Evolutionary conservation across 92 coral and sea anemone genomes (phyloP).

Genomic region (Hydrozoanthus gracilis): DNA sequence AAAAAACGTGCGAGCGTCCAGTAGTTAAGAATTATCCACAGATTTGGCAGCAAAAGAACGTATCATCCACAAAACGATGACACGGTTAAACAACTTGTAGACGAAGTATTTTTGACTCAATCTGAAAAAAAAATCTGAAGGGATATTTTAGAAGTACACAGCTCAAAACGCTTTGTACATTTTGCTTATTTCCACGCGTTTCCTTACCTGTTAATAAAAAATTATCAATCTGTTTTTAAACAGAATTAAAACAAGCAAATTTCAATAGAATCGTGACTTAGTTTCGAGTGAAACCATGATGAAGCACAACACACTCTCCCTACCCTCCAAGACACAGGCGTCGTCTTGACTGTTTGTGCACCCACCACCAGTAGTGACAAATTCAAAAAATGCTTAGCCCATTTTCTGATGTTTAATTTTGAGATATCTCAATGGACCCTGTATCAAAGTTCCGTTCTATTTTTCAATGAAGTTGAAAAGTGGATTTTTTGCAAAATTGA

Average conservation of each 20-base stretch:
- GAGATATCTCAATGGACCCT: too few species aligned
- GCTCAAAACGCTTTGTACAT: neutral
- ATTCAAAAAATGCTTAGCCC: neutral
- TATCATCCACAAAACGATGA: slow-evolving; percentile 1
- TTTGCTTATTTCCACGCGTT: neutral
- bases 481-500: too few species aligned
- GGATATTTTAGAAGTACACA: neutral
- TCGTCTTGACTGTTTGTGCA: neutral
- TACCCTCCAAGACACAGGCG: neutral
- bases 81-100: neutral
- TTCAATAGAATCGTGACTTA: neutral
- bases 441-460: too few species aligned
- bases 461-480: too few species aligned
- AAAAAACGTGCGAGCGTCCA: slow-evolving; percentile 4
- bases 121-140: neutral
- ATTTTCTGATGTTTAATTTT: too few species aligned
- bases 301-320: too few species aligned
- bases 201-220: neutral
- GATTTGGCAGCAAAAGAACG: slow-evolving; percentile 25
- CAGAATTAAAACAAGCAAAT: neutral
- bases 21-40: slow-evolving; percentile 15
- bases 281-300: neutral
- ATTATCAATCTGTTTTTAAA: neutral
- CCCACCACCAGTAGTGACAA: neutral
- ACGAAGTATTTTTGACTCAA: slow-evolving; percentile 1